phyloP scores from a whole-genome alignment of 1,140 invertebrate genomes.

The Andrena cerasifolii region DNA sequence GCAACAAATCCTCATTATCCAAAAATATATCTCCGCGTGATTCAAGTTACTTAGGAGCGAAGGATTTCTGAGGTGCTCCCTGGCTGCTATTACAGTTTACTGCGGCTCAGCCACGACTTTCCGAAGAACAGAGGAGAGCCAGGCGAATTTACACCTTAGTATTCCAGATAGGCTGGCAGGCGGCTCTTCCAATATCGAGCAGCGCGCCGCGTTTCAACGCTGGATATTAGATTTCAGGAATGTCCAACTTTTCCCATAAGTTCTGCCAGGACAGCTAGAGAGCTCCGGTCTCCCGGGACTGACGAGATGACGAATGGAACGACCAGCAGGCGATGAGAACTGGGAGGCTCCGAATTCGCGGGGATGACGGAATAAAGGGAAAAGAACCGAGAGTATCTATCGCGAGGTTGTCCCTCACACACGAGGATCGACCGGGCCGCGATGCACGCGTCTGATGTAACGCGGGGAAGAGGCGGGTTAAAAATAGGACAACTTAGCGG shows the following conservation, averaged over 20 bases:
- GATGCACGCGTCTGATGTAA: conserved; percentile 1
- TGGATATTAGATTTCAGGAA: conserved; percentile 44
- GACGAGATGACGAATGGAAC: background rate
- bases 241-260: conserved; percentile 31
- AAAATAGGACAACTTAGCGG: conserved; percentile 30
- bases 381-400: too few species aligned
- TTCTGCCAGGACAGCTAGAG: too few species aligned
- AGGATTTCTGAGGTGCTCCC: too few species aligned
- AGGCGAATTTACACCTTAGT: background rate
- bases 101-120: too few species aligned
- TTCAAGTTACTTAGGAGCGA: too few species aligned
- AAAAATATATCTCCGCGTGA: too few species aligned
- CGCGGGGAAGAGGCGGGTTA: background rate
- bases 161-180: background rate
- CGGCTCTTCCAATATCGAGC: background rate
- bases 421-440: background rate
- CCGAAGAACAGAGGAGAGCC: background rate
- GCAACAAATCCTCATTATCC: too few species aligned
- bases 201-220: background rate
- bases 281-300: background rate
- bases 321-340: too few species aligned
- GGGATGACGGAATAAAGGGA: too few species aligned
- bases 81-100: too few species aligned
- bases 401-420: background rate
- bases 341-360: too few species aligned